A percentile compares a stretch with the other conserved stretches of the same genome.
phyloP scores from a whole-genome alignment of 2,113 vertebrate species.

The Grantiella picta region DNA sequence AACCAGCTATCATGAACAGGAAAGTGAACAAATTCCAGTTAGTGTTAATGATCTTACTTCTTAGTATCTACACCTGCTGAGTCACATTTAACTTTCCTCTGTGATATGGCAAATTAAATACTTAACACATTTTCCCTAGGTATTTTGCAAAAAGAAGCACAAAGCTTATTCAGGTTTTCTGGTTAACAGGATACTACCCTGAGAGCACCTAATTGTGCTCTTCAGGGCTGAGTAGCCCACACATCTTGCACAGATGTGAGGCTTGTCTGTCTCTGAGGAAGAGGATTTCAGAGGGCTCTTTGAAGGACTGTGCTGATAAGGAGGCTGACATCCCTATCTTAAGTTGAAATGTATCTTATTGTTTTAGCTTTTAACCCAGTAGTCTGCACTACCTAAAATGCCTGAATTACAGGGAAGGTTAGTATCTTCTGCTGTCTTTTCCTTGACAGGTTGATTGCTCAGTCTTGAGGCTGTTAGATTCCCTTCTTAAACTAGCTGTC shows the following conservation, averaged over 20 bases:
- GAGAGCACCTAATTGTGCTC: background rate
- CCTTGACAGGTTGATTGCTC: background rate
- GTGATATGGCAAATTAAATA: background rate
- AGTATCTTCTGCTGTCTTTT: background rate
- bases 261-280: background rate
- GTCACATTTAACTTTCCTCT: background rate
- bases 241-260: background rate
- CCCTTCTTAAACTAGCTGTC: background rate
- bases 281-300: background rate
- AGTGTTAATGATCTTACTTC: background rate
- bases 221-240: background rate
- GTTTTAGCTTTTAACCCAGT: conserved; percentile 24
- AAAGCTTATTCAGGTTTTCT: background rate
- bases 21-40: background rate
- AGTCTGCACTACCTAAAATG: background rate
- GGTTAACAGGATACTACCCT: background rate
- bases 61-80: background rate
- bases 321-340: conserved; percentile 27
- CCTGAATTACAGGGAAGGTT: background rate
- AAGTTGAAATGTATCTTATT: background rate
- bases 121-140: background rate
- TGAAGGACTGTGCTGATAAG: conserved; percentile 23
- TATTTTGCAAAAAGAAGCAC: background rate
- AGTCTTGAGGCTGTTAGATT: background rate
- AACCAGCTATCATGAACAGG: background rate